Percentiles rank a stretch among this genome's conserved stretches.
phyloP scores from a whole-genome alignment of 2,797 vertebrate genomes.

The Sebastes oblongus region DNA sequence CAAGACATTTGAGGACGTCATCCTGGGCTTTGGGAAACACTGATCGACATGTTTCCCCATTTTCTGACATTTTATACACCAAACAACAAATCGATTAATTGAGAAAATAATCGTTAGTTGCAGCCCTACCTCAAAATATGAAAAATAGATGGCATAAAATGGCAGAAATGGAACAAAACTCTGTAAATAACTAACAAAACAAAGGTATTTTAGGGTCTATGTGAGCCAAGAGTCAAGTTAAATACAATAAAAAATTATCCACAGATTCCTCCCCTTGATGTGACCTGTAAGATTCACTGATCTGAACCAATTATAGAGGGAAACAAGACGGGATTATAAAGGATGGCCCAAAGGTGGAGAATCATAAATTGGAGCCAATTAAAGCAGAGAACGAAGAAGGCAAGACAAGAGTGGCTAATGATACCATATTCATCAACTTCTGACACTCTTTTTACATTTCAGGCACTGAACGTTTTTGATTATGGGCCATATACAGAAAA shows the following conservation, averaged over 20 bases:
- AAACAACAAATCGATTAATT: no score
- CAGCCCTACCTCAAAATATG: not conserved
- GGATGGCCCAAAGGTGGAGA: slow-evolving; percentile 37
- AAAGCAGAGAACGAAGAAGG: slow-evolving; percentile 21
- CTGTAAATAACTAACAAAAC: not conserved
- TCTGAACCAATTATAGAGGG: slow-evolving; percentile 38
- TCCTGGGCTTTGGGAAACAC: no score
- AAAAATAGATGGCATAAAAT: not conserved
- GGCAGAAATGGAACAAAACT: not conserved
- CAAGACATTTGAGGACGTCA: no score
- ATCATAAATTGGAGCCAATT: slow-evolving; percentile 51
- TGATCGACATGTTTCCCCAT: no score
- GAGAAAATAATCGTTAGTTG: no score
- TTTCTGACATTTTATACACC: no score
- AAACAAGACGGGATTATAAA: slow-evolving; percentile 39
- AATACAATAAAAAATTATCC: not conserved
- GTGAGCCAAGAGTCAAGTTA: not conserved
- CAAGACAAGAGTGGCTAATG: slow-evolving; percentile 44
- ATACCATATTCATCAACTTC: slow-evolving; percentile 38
- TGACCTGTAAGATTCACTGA: slow-evolving; percentile 30
- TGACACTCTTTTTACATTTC: slow-evolving; percentile 37
- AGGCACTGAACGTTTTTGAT: not conserved
- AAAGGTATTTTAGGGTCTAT: not conserved
- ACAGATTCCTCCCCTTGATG: slow-evolving; percentile 1
- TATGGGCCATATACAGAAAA: no score